phyloP scores from a whole-genome alignment of 2,113 vertebrate species.

The Cyanoramphus novaezelandiae region DNA sequence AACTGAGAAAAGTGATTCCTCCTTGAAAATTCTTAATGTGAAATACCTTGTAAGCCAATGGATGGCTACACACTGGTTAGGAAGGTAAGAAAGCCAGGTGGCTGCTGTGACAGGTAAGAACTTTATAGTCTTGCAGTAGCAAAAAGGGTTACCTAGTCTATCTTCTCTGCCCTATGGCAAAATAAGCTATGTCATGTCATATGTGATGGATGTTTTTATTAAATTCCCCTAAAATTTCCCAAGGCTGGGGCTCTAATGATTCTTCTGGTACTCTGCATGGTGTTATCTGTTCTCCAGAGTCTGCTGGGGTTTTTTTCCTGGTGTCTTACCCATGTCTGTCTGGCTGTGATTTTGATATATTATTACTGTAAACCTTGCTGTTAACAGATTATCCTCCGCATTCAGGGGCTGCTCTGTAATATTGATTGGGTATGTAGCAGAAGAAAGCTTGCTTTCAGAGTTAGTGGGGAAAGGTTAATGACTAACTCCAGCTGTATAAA shows the following conservation, averaged over 20 bases:
- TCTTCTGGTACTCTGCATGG: not conserved
- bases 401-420: not conserved
- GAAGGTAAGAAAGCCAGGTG: not conserved
- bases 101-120: not conserved
- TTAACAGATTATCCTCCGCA: not conserved
- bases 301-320: not conserved
- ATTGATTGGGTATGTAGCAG: not conserved
- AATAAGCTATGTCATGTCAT: not conserved
- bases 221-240: not conserved
- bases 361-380: not conserved
- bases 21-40: not conserved
- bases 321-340: not conserved
- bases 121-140: not conserved
- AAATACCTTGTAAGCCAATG: not conserved
- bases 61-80: not conserved
- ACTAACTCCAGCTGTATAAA: not conserved
- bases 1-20: not conserved
- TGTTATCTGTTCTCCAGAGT: not conserved
- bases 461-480: not conserved
- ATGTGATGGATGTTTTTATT: not conserved
- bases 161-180: not conserved
- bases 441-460: not conserved
- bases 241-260: not conserved
- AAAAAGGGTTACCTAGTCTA: not conserved
- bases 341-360: not conserved